Evolutionary conservation across 23 tunicate genomes (phyloP).

Genomic region (Botrylloides violaceus): DNA sequence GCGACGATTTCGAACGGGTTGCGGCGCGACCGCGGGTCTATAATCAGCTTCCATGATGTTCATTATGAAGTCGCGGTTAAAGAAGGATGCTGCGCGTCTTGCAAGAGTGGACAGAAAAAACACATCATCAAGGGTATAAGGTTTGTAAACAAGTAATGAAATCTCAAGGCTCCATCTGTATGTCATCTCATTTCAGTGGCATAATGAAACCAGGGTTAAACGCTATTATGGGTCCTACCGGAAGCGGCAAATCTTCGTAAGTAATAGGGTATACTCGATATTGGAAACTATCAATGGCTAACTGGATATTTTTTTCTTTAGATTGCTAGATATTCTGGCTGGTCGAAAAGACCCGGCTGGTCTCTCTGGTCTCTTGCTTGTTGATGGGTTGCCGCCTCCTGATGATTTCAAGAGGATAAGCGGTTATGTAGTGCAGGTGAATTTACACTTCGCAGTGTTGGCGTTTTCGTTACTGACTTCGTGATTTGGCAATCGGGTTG

Average conservation of each 20-base stretch:
- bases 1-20: neutral
- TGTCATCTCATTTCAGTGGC: conserved; percentile 13
- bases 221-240: conserved; percentile 91
- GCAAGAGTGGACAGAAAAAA: conserved; percentile 21
- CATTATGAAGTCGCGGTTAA: conserved; percentile 32
- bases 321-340: conserved; percentile 74
- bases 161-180: neutral
- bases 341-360: conserved; percentile 88
- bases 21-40: conserved; percentile 12
- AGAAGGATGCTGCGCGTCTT: conserved; percentile 40
- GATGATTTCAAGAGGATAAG: conserved; percentile 74
- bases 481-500: too few relatives aligned
- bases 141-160: neutral
- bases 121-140: conserved; percentile 20
- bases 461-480: too few relatives aligned
- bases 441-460: too few relatives aligned
- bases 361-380: conserved; percentile 49
- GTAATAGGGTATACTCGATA: neutral
- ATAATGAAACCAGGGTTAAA: conserved; percentile 43
- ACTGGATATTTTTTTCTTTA: conserved; percentile 5
- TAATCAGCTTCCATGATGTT: conserved; percentile 69
- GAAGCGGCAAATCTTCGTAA: conserved; percentile 91
- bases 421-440: conserved; percentile 86
- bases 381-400: conserved; percentile 59
- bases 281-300: neutral